Conservation (phyloP, 1,140 invertebrate species). For the Drosophila ambigua region DNA sequence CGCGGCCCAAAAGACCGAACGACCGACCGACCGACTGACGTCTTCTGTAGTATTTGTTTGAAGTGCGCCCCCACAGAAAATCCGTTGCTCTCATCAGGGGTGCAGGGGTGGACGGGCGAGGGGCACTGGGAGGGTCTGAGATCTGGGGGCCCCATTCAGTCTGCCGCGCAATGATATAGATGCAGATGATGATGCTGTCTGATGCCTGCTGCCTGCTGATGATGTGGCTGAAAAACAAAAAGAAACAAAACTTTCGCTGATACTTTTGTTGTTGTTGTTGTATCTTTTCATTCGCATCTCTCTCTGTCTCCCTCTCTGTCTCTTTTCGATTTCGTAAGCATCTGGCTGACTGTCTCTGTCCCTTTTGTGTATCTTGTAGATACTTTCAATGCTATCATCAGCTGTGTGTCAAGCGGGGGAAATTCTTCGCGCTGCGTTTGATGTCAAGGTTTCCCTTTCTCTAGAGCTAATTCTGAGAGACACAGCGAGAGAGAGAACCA, state of each 20-base stretch:
- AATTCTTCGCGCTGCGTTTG: constrained; percentile 69
- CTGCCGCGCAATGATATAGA: constrained; percentile 23
- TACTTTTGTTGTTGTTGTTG: constrained; percentile 52
- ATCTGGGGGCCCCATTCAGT: constrained; percentile 46
- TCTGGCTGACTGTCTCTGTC: constrained; percentile 31
- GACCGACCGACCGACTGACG: too few species aligned
- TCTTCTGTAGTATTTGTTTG: too few species aligned
- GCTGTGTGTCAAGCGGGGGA: constrained; percentile 38
- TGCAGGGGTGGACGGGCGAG: too few species aligned
- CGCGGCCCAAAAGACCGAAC: too few species aligned
- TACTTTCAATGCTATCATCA: constrained; percentile 64
- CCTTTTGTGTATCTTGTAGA: constrained; percentile 65
- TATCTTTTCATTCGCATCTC: constrained; percentile 15
- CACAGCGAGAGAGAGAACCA: constrained; percentile 10
- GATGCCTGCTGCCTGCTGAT: background rate
- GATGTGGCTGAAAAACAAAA: constrained; percentile 32
- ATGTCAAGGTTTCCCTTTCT: constrained; percentile 68
- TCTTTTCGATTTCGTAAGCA: constrained; percentile 44
- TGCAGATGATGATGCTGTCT: constrained; percentile 28
- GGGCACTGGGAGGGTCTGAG: background rate
- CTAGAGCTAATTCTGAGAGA: constrained; percentile 34
- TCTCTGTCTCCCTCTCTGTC: background rate
- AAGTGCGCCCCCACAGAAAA: too few species aligned
- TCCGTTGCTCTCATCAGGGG: too few species aligned
- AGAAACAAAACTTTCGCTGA: constrained; percentile 64